Conservation (phyloP, 1,140 invertebrate species). For the Pachyrhynchus sulphureomaculatus region DNA sequence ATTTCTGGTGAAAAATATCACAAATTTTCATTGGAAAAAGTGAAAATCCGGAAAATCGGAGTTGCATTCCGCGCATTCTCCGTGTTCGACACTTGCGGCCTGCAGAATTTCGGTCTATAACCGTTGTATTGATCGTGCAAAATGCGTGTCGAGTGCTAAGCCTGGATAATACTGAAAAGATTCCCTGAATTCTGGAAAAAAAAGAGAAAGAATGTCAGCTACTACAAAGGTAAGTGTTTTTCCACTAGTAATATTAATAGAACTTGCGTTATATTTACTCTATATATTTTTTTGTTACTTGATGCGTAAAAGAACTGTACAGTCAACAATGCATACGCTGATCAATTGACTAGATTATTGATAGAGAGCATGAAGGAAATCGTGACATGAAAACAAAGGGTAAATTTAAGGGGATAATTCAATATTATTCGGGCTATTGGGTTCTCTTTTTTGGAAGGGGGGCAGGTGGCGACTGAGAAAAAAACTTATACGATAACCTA, state of each 20-base stretch:
- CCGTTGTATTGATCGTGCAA: slow-evolving; percentile 6
- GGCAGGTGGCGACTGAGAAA: too few relatives aligned
- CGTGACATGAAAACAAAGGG: too few relatives aligned
- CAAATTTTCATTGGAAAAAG: neutral
- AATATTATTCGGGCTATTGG: too few relatives aligned
- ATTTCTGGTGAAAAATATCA: too few relatives aligned
- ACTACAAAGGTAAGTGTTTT: slow-evolving; percentile 1
- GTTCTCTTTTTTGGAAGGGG: too few relatives aligned
- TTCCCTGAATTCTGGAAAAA: neutral
- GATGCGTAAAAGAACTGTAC: too few relatives aligned
- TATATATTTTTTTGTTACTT: too few relatives aligned
- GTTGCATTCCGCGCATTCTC: neutral
- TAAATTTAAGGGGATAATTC: too few relatives aligned
- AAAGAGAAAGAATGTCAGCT: neutral
- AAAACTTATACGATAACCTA: too few relatives aligned
- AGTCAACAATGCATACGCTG: too few relatives aligned
- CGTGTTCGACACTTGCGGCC: neutral
- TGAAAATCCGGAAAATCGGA: slow-evolving; percentile 4
- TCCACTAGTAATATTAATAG: neutral
- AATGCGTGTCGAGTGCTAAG: neutral
- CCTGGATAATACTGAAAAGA: neutral
- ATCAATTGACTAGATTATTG: too few relatives aligned
- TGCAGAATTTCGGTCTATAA: neutral
- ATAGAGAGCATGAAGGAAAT: too few relatives aligned
- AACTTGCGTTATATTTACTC: neutral